Evolutionary conservation across 2,113 vertebrate species (phyloP).

Genomic region (Pelvicachromis taeniatus): DNA sequence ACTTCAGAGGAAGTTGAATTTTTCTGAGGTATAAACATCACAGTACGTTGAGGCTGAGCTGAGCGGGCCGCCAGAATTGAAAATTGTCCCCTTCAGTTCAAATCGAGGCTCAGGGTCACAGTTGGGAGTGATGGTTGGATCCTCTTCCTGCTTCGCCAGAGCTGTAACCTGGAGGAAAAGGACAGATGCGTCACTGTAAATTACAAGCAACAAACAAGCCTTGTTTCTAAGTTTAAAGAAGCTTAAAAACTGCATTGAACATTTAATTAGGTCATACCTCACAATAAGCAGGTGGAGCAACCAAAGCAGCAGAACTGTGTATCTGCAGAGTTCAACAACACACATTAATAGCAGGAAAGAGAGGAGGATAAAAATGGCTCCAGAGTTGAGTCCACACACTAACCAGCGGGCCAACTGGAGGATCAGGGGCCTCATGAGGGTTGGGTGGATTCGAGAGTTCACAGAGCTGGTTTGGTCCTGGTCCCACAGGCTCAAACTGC

Average conservation of each 20-base stretch:
- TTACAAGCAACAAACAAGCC: not conserved
- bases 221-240: not conserved
- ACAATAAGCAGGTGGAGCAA: not conserved
- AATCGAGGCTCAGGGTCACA: not conserved
- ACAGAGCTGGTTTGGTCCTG: fast-evolving
- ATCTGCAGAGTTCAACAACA: conserved; percentile 5
- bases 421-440: not conserved
- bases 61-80: not conserved
- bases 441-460: not conserved
- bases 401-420: not conserved
- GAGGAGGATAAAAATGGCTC: not conserved
- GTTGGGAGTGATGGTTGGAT: not conserved
- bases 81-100: not conserved
- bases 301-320: not conserved
- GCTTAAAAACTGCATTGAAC: not conserved
- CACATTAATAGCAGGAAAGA: not conserved
- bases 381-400: not conserved
- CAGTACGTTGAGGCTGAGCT: not conserved
- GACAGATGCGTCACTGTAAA: not conserved
- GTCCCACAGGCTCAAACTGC: not conserved
- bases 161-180: not conserved
- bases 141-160: not conserved
- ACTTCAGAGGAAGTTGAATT: conserved; percentile 40
- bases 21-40: conserved; percentile 42
- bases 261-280: not conserved